A percentile compares a stretch with the other conserved stretches of the same genome.
These are phyloP conservation scores for Morelia viridis DNA, from an alignment of 2,797 vertebrate genomes.

Conservation along the genomic window DNA sequence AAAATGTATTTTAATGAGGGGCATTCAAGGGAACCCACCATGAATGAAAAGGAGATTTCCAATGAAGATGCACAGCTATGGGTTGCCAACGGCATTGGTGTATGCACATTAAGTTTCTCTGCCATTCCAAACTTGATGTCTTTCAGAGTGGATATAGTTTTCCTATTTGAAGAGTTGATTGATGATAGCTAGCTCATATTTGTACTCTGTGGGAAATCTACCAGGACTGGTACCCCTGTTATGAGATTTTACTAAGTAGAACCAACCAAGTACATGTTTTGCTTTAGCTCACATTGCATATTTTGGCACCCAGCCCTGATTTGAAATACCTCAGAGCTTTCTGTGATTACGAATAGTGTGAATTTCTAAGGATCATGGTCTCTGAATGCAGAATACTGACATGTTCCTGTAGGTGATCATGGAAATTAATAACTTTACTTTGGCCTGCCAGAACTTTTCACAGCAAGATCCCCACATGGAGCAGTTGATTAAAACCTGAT, in stretches of 20 bases:
- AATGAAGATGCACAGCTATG: background rate
- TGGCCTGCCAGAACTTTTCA: constrained; percentile 19
- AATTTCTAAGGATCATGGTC: constrained; percentile 15
- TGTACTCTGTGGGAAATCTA: background rate
- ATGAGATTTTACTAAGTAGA: background rate
- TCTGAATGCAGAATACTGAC: background rate
- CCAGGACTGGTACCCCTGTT: background rate
- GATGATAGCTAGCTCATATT: background rate
- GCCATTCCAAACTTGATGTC: background rate
- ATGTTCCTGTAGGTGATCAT: constrained; percentile 44
- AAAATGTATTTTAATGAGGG: background rate
- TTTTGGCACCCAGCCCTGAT: background rate
- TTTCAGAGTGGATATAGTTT: background rate
- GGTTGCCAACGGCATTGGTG: background rate
- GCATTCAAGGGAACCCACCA: background rate
- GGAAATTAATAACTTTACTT: constrained; percentile 30
- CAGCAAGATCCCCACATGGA: constrained; percentile 26
- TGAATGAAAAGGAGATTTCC: background rate
- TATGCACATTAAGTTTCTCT: background rate
- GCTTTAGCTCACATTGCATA: background rate
- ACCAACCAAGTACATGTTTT: background rate
- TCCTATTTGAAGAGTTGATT: background rate
- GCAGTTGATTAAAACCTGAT: constrained; percentile 27
- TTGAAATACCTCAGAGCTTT: constrained; percentile 11
- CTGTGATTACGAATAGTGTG: background rate